These are phyloP conservation scores for Sandelia bainsii DNA, from an alignment of 2,797 vertebrate genomes.

Conservation along the genomic window DNA sequence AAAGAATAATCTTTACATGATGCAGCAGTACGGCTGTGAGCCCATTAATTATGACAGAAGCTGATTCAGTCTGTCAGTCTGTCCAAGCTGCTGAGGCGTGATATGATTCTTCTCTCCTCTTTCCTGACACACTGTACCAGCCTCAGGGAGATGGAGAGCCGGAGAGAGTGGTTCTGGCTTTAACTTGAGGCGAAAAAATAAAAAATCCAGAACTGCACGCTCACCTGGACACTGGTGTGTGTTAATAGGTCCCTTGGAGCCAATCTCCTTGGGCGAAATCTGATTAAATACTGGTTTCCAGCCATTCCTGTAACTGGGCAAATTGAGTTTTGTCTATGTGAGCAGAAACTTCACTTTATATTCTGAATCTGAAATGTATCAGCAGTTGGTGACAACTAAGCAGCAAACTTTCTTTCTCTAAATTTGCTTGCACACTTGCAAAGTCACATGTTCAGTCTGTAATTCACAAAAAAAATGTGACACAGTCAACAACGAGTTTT, in stretches of 20 bases:
- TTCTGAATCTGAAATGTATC: conserved; percentile 8
- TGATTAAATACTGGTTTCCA: conserved; percentile 69
- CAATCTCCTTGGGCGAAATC: conserved; percentile 61
- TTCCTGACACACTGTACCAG: conserved; percentile 34
- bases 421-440: conserved; percentile 1
- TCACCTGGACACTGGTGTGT: conserved; percentile 60
- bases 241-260: conserved; percentile 77
- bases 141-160: conserved; percentile 53
- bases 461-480: too few relatives aligned
- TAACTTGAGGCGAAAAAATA: conserved; percentile 50
- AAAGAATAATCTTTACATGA: conserved; percentile 36
- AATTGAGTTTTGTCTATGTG: conserved; percentile 5
- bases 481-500: neutral
- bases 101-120: conserved; percentile 38
- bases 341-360: conserved; percentile 19
- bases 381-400: neutral
- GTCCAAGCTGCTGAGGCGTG: conserved; percentile 37
- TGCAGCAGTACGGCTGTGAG: conserved; percentile 39
- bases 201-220: conserved; percentile 34
- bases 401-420: conserved; percentile 9
- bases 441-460: conserved; percentile 6
- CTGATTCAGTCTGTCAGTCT: conserved; percentile 46
- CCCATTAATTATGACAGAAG: conserved; percentile 57
- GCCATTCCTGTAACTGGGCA: conserved; percentile 37
- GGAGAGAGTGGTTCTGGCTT: conserved; percentile 52